Evolutionary conservation across 2,113 vertebrate genomes (phyloP).

Genomic region (Lasiurus cinereus): DNA sequence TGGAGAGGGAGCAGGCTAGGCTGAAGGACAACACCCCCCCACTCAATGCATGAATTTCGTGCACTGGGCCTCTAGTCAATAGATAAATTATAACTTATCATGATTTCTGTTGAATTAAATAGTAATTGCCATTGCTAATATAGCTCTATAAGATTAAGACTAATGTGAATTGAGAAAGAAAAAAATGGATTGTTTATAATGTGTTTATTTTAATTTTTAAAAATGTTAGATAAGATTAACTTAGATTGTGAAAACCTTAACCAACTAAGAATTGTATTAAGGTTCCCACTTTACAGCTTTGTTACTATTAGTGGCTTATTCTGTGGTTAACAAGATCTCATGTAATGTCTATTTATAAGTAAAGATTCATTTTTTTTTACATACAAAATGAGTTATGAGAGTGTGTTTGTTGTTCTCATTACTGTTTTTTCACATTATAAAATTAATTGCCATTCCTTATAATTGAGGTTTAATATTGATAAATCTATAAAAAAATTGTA

Average conservation of each 20-base stretch:
- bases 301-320: not conserved
- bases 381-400: not conserved
- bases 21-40: no score
- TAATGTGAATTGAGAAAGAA: not conserved
- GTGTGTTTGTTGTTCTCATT: not conserved
- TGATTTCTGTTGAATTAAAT: conserved; percentile 1
- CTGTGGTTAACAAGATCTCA: not conserved
- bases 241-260: conserved; percentile 23
- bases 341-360: not conserved
- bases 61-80: not conserved
- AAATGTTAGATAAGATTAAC: not conserved
- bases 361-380: not conserved
- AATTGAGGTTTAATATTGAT: not conserved
- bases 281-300: not conserved
- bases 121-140: not conserved
- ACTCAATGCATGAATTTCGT: no score
- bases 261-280: conserved; percentile 7
- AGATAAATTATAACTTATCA: not conserved
- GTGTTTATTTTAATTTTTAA: not conserved
- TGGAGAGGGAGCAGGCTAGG: no score
- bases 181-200: not conserved
- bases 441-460: not conserved
- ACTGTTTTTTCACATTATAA: not conserved
- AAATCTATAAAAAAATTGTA: not conserved
- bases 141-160: not conserved